Conservation (phyloP, 2,113 vertebrate genomes). For the Pelecanoides urinatrix region DNA sequence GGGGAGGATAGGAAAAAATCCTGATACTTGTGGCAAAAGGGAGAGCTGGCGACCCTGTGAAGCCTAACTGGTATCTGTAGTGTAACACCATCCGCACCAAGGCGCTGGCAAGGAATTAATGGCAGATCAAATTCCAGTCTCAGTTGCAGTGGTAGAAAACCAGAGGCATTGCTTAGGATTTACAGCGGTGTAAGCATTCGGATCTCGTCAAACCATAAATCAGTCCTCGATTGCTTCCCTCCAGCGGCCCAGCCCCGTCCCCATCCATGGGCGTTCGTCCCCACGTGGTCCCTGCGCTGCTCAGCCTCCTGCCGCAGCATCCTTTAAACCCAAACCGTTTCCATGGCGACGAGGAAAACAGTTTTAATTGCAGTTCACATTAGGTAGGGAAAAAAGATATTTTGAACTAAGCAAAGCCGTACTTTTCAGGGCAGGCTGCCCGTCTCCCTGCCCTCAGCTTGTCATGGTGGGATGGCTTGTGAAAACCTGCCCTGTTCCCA, state of each 20-base stretch:
- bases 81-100: rapidly evolving
- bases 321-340: not conserved
- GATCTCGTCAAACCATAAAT: not conserved
- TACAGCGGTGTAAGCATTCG: not conserved
- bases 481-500: not conserved
- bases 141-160: not conserved
- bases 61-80: rapidly evolving
- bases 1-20: not conserved
- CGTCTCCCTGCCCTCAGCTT: not conserved
- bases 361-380: not conserved
- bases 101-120: not conserved
- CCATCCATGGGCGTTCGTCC: rapidly evolving
- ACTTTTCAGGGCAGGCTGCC: not conserved
- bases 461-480: not conserved
- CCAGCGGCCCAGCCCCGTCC: not conserved
- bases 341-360: not conserved
- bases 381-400: not conserved
- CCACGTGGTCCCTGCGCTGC: rapidly evolving
- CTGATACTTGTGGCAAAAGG: rapidly evolving
- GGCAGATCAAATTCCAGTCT: not conserved
- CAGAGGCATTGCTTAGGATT: not conserved
- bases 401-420: not conserved
- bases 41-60: not conserved
- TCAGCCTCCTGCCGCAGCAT: not conserved
- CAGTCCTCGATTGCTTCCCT: not conserved